phyloP scores from a whole-genome alignment of 2,797 vertebrate species.

The Salmo trutta region DNA sequence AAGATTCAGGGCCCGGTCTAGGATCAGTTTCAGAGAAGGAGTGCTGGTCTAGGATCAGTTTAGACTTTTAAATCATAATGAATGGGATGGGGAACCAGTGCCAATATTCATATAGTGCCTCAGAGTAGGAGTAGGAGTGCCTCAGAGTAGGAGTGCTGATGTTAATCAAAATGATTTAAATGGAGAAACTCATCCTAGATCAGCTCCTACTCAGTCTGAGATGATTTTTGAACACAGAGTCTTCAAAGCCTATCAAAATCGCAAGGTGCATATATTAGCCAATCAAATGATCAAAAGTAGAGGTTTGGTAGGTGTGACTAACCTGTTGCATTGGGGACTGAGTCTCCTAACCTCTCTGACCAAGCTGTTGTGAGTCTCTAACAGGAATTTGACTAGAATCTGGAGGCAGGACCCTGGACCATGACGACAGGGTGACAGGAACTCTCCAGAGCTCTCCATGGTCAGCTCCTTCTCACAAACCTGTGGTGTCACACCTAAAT shows the following conservation, averaged over 20 bases:
- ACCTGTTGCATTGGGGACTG: conserved; percentile 64
- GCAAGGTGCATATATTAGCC: not conserved
- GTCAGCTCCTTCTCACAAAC: conserved; percentile 64
- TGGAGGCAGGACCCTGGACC: conserved; percentile 74
- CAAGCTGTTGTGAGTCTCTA: conserved; percentile 72
- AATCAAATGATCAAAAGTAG: not conserved
- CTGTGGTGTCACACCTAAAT: conserved; percentile 44
- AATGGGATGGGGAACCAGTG: not conserved
- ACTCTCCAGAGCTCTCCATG: conserved; percentile 61
- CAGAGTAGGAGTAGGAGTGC: no score
- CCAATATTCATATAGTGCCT: not conserved
- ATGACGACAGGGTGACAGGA: conserved; percentile 56
- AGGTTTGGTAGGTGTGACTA: not conserved
- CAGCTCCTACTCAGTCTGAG: no score
- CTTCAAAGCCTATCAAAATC: no score
- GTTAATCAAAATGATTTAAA: no score
- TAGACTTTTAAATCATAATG: not conserved
- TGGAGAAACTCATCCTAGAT: no score
- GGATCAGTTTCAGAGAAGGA: not conserved
- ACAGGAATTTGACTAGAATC: conserved; percentile 65
- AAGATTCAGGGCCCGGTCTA: not conserved
- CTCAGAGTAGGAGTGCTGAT: no score
- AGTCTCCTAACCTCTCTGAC: conserved; percentile 58
- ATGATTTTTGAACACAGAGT: no score
- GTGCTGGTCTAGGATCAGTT: not conserved